Evolutionary conservation across 2,888 invertebrate genomes (phyloP).

Genomic region (Ichneumon xanthorius): DNA sequence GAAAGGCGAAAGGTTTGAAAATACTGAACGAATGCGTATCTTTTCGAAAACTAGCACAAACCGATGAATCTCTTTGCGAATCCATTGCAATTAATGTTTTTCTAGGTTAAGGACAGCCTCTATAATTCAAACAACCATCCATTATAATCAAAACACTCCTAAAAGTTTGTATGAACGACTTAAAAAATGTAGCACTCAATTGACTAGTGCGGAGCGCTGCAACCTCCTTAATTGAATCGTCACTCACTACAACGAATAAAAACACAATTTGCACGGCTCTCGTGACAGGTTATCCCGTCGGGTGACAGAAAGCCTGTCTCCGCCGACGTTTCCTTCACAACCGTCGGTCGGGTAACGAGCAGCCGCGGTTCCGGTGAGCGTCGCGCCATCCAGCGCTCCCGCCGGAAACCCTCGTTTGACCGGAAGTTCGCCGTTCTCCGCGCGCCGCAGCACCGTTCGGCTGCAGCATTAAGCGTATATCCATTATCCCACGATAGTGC

Average conservation of each 20-base stretch:
- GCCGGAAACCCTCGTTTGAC: not conserved
- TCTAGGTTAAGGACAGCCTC: no score
- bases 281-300: not conserved
- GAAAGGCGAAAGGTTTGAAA: no score
- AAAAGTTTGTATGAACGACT: no score
- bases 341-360: conserved; percentile 10
- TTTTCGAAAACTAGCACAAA: no score
- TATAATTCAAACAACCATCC: no score
- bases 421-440: conserved; percentile 2
- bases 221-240: not conserved
- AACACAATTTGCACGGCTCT: not conserved
- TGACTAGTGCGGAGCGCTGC: no score
- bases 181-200: no score
- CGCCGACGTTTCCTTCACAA: not conserved
- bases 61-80: no score
- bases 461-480: not conserved
- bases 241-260: not conserved
- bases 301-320: no score
- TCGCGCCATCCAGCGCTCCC: not conserved
- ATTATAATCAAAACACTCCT: no score
- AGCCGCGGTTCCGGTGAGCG: not conserved
- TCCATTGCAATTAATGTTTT: no score
- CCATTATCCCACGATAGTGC: not conserved
- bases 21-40: no score
- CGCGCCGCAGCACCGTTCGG: conserved; percentile 3